phyloP scores from a whole-genome alignment of 2,797 vertebrate species.

The Chanos chanos region DNA sequence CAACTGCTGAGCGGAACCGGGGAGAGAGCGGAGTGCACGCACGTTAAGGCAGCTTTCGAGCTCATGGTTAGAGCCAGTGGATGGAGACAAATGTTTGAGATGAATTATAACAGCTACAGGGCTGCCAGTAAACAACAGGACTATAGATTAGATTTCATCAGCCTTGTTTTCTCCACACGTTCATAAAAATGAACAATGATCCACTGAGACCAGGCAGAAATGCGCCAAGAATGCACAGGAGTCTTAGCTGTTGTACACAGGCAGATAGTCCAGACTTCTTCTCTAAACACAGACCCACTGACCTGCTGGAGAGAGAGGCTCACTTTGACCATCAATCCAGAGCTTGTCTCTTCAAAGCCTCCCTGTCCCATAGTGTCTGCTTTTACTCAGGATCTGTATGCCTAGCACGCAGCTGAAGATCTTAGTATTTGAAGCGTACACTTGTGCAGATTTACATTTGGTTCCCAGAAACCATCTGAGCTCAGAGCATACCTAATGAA shows the following conservation, averaged over 20 bases:
- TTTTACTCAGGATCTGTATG: background rate
- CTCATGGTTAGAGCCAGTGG: background rate
- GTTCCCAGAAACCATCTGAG: background rate
- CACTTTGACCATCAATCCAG: background rate
- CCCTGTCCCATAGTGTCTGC: background rate
- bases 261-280: too few species aligned
- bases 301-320: background rate
- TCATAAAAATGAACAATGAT: too few species aligned
- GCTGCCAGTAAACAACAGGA: background rate
- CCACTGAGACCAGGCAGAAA: too few species aligned
- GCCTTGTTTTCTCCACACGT: too few species aligned
- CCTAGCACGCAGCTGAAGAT: background rate
- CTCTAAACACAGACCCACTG: too few species aligned
- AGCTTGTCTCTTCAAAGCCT: background rate
- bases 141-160: background rate
- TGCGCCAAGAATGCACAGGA: too few species aligned
- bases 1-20: slow-evolving; percentile 5
- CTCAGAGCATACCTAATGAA: background rate
- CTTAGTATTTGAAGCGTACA: background rate
- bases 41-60: background rate
- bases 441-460: slow-evolving; percentile 1
- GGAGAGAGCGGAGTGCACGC: slow-evolving; percentile 2
- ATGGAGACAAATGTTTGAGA: background rate
- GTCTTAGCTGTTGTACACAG: too few species aligned
- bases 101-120: too few species aligned